These are phyloP conservation scores for Tamandua tetradactyla DNA, from an alignment of 2,797 vertebrate species.

Conservation along the genomic window DNA sequence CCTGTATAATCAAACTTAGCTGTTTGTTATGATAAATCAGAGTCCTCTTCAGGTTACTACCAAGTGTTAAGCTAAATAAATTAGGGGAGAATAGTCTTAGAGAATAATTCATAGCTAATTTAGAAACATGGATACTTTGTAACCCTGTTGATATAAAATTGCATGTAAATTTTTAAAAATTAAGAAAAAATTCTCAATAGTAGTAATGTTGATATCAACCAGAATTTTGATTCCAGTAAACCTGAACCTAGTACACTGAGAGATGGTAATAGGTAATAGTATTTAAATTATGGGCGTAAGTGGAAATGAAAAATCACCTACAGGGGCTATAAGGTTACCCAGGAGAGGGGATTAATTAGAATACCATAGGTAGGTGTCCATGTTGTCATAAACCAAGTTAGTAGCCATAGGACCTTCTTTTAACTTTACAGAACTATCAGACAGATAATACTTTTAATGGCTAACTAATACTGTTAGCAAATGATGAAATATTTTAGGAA, in stretches of 20 bases:
- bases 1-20: background rate
- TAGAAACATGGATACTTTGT: background rate
- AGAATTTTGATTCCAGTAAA: slow-evolving; percentile 25
- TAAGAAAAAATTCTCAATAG: background rate
- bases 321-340: background rate
- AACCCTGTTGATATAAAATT: background rate
- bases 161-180: background rate
- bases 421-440: slow-evolving; percentile 7
- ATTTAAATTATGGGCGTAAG: background rate
- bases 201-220: background rate
- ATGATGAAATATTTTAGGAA: slow-evolving; percentile 15
- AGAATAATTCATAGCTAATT: background rate
- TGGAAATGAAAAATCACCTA: background rate
- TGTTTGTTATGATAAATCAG: slow-evolving; percentile 15
- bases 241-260: background rate
- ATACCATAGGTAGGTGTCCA: background rate
- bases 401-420: background rate
- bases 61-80: slow-evolving; percentile 19
- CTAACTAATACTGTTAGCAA: background rate
- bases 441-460: slow-evolving; percentile 17
- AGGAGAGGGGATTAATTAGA: background rate
- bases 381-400: background rate
- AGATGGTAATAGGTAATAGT: background rate
- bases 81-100: background rate
- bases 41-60: background rate